A percentile compares a stretch with the other conserved stretches of the same genome.
phyloP scores from a whole-genome alignment of 2,113 vertebrate species.

The Cololabis saira region DNA sequence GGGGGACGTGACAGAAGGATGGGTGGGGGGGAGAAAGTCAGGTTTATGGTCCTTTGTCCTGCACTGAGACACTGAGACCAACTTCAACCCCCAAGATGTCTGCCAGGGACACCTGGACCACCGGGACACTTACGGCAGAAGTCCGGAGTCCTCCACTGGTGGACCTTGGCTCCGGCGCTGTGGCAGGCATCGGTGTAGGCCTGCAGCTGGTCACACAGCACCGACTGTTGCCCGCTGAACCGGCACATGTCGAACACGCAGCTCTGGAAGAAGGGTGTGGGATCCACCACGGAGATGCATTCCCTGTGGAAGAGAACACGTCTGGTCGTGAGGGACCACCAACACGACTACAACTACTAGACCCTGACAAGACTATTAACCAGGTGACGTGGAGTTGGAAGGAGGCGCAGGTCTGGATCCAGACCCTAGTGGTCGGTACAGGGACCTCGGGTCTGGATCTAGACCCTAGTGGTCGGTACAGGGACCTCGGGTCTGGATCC shows the following conservation, averaged over 20 bases:
- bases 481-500: too few relatives aligned
- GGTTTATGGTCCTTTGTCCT: too few relatives aligned
- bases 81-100: neutral
- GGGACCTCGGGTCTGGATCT: too few relatives aligned
- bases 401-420: too few relatives aligned
- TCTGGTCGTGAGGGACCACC: too few relatives aligned
- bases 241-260: slow-evolving; percentile 86
- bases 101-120: too few relatives aligned
- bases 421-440: too few relatives aligned
- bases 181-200: slow-evolving; percentile 83
- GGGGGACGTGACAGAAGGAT: neutral
- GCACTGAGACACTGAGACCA: neutral
- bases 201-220: slow-evolving; percentile 84
- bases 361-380: too few relatives aligned
- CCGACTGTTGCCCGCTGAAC: slow-evolving; percentile 71
- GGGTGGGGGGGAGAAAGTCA: too few relatives aligned
- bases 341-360: too few relatives aligned
- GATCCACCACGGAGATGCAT: slow-evolving; percentile 78
- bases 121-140: slow-evolving; percentile 83
- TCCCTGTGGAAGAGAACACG: slow-evolving; percentile 69
- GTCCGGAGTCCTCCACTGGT: slow-evolving; percentile 80
- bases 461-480: too few relatives aligned
- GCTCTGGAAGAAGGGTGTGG: slow-evolving; percentile 78
- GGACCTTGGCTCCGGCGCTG: slow-evolving; percentile 76
- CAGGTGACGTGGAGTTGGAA: too few relatives aligned